Base-by-base conservation (phyloP, 2,888 invertebrate genomes). In the Sphaerophoria rueppellii region DNA sequence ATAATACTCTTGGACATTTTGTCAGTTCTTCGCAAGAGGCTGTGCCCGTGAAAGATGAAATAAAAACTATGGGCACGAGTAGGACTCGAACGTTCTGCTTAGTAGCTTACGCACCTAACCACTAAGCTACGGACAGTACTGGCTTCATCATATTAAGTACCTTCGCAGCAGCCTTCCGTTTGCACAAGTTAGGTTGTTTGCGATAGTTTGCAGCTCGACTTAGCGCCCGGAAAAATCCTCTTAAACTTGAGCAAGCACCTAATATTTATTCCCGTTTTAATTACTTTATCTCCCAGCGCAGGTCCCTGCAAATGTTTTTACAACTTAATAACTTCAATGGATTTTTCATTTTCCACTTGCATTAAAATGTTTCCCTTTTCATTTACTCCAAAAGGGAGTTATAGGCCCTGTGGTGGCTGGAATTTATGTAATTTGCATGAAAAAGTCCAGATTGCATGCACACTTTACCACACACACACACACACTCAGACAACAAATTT, bases 341-440 rank as follows among this genome's bases (percentile, higher is more conserved):
- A 11, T 14, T 50, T 24, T 50, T 24, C 24, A 24, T 24, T 24
- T 24, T 11, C 6, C 35, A 11, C 14, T 37, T 48, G 9, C 46
- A 46, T 40, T 37, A 32, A 2, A 2, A 14, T 4, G 4, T n/a
- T 32, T 48, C 35, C n/a, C 35, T 16, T 16, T 69, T 48, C 54
- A 55, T 65, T 43, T 40, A 40, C 40, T 24, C 48, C 48, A 14
- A 2, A n/a, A 32, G 0, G 48, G n/a, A 48, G 48, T 61, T 61
- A 35, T 37, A 82, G 61, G 67, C 65, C 61, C 69, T 57, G 54
- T 14, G 24, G 61, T 63, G 54, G 24, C 43, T 46, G 50, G 35
- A 83, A 79, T 74, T 79, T 79, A 79, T 83, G 79, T 83, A 79
- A 83, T 83, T 79, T 79, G 50, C 71, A 83, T 83, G 65, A 75